Conservation (phyloP, 1,140 invertebrate genomes). For the Ostrea edulis region DNA sequence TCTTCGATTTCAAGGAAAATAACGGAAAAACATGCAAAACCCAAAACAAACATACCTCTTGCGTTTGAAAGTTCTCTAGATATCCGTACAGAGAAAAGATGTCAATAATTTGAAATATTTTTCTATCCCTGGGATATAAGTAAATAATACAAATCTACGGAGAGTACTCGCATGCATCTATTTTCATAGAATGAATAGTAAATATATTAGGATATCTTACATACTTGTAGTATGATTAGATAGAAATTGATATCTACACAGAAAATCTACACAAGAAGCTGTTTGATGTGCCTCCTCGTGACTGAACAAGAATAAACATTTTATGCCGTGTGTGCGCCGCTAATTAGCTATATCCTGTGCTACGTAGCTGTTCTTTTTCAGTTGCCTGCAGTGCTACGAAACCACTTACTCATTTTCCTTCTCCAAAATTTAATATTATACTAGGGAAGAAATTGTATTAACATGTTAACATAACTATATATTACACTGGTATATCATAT, state of each 20-base stretch:
- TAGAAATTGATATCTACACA: not conserved
- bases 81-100: not conserved
- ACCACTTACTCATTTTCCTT: conserved; percentile 15
- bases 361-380: not conserved
- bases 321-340: not conserved
- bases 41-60: conserved; percentile 11
- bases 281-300: not conserved
- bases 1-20: not conserved
- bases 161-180: not conserved
- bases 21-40: not conserved
- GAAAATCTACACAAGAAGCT: not conserved
- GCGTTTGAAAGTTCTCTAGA: not conserved
- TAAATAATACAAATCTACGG: not conserved
- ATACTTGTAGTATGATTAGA: not conserved
- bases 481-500: not conserved
- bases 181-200: not conserved
- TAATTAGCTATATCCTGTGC: not conserved
- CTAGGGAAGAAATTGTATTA: not conserved
- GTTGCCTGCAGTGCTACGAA: not conserved
- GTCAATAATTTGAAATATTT: not conserved
- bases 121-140: not conserved
- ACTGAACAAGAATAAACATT: not conserved
- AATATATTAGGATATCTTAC: no score
- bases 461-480: not conserved
- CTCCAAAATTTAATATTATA: conserved; percentile 17